Percentiles rank a stretch among this genome's conserved stretches.
These are phyloP conservation scores for Volucella zonaria DNA, from an alignment of 2,888 invertebrate species.

Conservation along the genomic window DNA sequence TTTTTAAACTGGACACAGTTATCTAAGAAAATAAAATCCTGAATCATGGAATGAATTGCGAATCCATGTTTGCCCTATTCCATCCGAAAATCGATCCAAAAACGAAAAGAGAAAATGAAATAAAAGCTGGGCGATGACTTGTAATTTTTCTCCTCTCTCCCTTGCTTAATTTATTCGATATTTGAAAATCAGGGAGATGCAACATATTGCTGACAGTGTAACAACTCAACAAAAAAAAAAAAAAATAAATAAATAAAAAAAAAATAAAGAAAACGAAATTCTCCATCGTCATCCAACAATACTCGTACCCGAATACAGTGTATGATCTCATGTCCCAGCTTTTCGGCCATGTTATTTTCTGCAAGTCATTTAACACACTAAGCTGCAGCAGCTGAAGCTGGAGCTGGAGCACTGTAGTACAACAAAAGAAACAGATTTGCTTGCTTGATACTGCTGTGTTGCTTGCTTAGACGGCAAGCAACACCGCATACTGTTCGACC, in stretches of 20 bases:
- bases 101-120: conserved; percentile 13
- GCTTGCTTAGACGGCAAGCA: conserved; percentile 6
- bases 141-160: conserved; percentile 37
- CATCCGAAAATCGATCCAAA: conserved; percentile 17
- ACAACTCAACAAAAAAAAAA: conserved; percentile 49
- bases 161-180: conserved; percentile 46
- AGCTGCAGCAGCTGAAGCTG: conserved; percentile 53
- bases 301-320: conserved; percentile 54
- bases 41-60: conserved; percentile 33
- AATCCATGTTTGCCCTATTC: neutral
- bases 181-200: conserved; percentile 67
- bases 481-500: conserved; percentile 50
- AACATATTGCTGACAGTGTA: conserved; percentile 69
- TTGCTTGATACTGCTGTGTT: conserved; percentile 23
- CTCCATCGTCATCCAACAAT: conserved; percentile 50
- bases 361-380: conserved; percentile 68
- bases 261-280: too few species aligned
- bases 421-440: conserved; percentile 48
- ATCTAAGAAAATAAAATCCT: conserved; percentile 26
- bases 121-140: conserved; percentile 63
- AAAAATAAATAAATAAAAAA: conserved; percentile 35
- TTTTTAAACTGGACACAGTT: neutral
- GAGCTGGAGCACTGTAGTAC: conserved; percentile 15
- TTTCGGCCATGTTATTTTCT: conserved; percentile 33
- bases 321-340: conserved; percentile 71